phyloP scores from a whole-genome alignment of 2,113 vertebrate species.

The Tylochromis polylepis region DNA sequence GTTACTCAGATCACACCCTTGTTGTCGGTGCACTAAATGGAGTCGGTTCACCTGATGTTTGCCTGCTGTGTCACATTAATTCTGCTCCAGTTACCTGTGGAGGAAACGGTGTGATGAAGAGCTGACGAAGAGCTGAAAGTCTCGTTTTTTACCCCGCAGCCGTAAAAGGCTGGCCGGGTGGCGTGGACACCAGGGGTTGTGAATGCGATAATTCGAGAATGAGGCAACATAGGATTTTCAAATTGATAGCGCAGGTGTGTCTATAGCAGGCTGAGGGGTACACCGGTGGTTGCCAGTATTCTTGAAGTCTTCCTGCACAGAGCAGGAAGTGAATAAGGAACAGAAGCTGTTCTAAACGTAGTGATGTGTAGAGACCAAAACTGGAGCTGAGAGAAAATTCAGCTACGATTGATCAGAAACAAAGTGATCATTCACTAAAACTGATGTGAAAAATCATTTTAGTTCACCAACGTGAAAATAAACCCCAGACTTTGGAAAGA shows the following conservation, averaged over 20 bases:
- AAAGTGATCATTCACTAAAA: no score
- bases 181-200: neutral
- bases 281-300: neutral
- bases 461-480: no score
- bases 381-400: no score
- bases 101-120: neutral
- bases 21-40: neutral
- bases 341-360: neutral
- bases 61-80: neutral
- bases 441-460: no score
- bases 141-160: neutral
- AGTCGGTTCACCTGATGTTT: neutral
- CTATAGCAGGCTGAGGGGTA: neutral
- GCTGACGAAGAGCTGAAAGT: neutral
- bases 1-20: neutral
- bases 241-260: neutral
- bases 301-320: neutral
- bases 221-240: neutral
- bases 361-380: no score
- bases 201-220: neutral
- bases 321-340: neutral
- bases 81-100: neutral
- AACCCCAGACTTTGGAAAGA: no score
- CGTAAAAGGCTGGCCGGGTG: neutral
- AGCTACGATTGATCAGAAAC: no score